Conservation (phyloP, 2,113 vertebrate species). For the Myrmecobius fasciatus region DNA sequence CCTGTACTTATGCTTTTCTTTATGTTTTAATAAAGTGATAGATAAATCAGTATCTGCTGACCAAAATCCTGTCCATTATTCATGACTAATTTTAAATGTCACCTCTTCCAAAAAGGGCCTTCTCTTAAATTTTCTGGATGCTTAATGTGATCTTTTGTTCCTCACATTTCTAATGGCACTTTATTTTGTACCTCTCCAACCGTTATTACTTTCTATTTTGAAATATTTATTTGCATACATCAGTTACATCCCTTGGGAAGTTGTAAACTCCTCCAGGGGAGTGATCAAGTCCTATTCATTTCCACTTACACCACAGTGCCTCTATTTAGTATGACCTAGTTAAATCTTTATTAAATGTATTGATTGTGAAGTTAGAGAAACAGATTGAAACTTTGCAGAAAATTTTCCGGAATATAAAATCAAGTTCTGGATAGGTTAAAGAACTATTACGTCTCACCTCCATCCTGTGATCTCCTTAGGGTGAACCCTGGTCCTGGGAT, state of each 20-base stretch:
- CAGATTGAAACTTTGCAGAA: constrained; percentile 36
- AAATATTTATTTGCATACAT: not conserved
- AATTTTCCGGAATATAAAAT: constrained; percentile 64
- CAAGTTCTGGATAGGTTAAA: not conserved
- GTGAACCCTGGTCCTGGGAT: too few species aligned
- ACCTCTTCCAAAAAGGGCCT: not conserved
- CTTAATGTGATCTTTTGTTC: not conserved
- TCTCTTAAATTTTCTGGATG: not conserved
- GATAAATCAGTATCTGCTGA: not conserved
- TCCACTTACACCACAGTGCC: not conserved
- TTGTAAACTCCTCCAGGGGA: not conserved
- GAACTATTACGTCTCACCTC: not conserved
- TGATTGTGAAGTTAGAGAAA: not conserved
- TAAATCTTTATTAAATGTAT: not conserved
- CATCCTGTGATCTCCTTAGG: not conserved
- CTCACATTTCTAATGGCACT: not conserved
- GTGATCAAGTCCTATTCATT: not conserved
- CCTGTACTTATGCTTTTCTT: not conserved
- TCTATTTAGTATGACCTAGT: not conserved
- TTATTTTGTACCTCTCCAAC: not conserved
- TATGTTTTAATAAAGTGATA: not conserved
- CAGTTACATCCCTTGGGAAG: not conserved
- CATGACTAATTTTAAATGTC: not conserved
- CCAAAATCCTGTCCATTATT: not conserved
- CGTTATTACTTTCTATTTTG: not conserved